Base-by-base conservation (phyloP, 1,140 invertebrate genomes). In the Bombyx mori region DNA sequence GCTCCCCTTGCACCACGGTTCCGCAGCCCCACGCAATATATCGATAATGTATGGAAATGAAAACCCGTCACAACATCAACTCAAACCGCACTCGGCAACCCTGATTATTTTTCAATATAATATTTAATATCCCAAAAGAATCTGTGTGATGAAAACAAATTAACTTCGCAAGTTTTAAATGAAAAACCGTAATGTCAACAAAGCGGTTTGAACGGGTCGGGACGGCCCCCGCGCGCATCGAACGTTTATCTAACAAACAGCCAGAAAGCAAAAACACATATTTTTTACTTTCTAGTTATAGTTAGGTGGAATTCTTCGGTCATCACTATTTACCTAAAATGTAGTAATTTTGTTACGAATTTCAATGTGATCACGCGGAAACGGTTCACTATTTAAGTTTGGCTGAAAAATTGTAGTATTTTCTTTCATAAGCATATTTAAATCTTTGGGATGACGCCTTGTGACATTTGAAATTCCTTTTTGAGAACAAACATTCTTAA, bases 131-230 rank as follows among this genome's bases (percentile, higher is more conserved):
- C 26, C 26, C 6, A 5, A 35, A 35, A 3, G 26, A 35, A 35
- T 35, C 26, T 35, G 26, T 35, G 26, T 35, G 4, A 55, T 45
- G 42, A 9, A 55, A 55, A 55, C 54, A 50, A 63, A 63, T 60
- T 59, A 59, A 53, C 57, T 58, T 54, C 44, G 49, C 61, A 59
- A 68, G 59, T 66, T 65, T 64, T 62, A 73, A 79, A 78, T 79
- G 70, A 74, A 78, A 79, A 75, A 73, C 66, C 71, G 56, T 73
- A 79, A 71, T 72, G 73, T 73, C 75, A 75, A 79, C 77, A 77
- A 71, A 71, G 69, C 65, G 68, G 68, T 62, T 72, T 68, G 70
- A 69, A 57, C 64, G 56, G 51, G 48, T 22, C 54, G 44, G 42
- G 12, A 54, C 61, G 48, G 55, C 56, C 60, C 55, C 51, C 48